These are phyloP conservation scores for Actinopyga echinites DNA, from an alignment of 53 echinoderm and acorn worm genomes.

Conservation along the genomic window DNA sequence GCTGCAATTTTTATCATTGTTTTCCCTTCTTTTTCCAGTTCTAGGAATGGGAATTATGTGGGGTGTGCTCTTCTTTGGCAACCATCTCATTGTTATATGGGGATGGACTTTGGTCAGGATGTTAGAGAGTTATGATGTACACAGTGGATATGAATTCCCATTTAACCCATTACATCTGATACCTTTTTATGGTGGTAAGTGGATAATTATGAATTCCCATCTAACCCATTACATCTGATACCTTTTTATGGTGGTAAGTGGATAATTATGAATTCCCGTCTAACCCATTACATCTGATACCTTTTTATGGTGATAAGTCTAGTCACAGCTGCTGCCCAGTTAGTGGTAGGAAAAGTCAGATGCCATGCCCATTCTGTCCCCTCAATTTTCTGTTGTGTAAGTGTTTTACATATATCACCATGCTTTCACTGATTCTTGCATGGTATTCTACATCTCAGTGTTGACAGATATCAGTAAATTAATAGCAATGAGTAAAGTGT, in stretches of 20 bases:
- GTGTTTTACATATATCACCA: too few relatives aligned
- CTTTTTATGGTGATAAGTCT: conserved; percentile 92
- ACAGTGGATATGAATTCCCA: conserved; percentile 90
- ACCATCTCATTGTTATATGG: conserved; percentile 82
- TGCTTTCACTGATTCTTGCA: too few relatives aligned
- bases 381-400: too few relatives aligned
- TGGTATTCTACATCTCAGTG: too few relatives aligned
- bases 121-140: conserved; percentile 90
- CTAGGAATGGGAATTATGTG: conserved; percentile 85
- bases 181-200: conserved; percentile 91
- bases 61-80: conserved; percentile 68
- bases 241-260: conserved; percentile 91
- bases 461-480: too few relatives aligned
- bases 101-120: conserved; percentile 75
- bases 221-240: conserved; percentile 84
- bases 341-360: too few relatives aligned
- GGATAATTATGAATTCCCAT: conserved; percentile 81
- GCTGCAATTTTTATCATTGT: neutral
- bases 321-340: too few relatives aligned
- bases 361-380: too few relatives aligned
- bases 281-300: conserved; percentile 88
- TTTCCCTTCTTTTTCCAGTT: conserved; percentile 48
- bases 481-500: too few relatives aligned
- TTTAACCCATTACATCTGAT: conserved; percentile 86
- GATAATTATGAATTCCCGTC: conserved; percentile 82